A percentile compares a stretch with the other conserved stretches of the same genome.
Conservation (phyloP, 2,797 vertebrate genomes). For the Galagoides demidoff region DNA sequence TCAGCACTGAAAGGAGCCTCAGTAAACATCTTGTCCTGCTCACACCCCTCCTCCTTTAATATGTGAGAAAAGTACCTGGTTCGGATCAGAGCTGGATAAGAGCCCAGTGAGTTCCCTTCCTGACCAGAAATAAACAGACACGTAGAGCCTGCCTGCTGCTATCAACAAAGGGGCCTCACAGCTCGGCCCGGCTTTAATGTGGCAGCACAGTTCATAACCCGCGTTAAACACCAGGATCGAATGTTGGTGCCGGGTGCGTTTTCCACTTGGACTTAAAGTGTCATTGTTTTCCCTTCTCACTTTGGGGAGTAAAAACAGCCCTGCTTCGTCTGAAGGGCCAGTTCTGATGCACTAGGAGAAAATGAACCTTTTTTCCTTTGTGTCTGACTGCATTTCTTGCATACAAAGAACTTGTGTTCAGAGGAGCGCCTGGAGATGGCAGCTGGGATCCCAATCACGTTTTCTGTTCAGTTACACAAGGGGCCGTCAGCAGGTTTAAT, state of each 20-base stretch:
- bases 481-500: constrained; percentile 48
- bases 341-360: constrained; percentile 53
- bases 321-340: constrained; percentile 53
- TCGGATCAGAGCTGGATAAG: constrained; percentile 9
- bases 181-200: background rate
- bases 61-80: constrained; percentile 26
- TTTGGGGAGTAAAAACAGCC: constrained; percentile 45
- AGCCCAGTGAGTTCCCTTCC: constrained; percentile 60
- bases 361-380: constrained; percentile 67
- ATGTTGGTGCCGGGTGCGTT: constrained; percentile 3
- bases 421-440: constrained; percentile 43
- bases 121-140: constrained; percentile 66
- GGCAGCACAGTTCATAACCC: constrained; percentile 56
- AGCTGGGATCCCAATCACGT: background rate
- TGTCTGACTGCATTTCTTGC: constrained; percentile 61
- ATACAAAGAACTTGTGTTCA: constrained; percentile 72
- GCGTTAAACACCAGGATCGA: background rate
- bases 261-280: constrained; percentile 49
- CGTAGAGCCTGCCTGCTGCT: background rate
- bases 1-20: background rate
- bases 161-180: constrained; percentile 67
- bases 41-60: background rate
- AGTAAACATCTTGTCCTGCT: background rate
- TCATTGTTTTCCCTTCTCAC: constrained; percentile 53
- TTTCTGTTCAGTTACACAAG: constrained; percentile 53